phyloP scores from a whole-genome alignment of 2,113 vertebrate species.

The Actinemys pallida region DNA sequence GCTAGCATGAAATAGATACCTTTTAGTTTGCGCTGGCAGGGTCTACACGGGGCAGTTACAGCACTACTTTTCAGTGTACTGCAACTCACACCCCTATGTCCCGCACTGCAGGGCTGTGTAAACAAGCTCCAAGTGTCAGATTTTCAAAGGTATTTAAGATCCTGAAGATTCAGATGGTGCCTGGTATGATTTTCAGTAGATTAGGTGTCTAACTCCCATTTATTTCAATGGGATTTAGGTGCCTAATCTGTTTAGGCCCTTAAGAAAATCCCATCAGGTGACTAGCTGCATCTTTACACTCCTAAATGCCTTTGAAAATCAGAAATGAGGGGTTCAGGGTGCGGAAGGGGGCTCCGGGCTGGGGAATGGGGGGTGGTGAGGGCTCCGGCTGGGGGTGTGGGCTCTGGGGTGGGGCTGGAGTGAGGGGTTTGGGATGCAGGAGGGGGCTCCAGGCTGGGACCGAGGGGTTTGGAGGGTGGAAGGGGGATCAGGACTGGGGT shows the following conservation, averaged over 20 bases:
- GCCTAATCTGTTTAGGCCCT: neutral
- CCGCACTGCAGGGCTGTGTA: neutral
- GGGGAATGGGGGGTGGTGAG: no score
- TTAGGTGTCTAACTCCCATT: neutral
- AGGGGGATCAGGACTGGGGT: no score
- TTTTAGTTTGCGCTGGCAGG: neutral
- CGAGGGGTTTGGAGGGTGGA: no score
- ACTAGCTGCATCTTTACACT: neutral
- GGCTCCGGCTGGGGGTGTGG: no score
- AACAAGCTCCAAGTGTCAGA: neutral
- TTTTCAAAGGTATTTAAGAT: neutral
- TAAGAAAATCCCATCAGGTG: neutral
- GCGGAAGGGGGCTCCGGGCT: no score
- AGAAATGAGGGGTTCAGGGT: no score
- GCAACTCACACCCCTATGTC: neutral
- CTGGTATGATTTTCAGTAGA: neutral
- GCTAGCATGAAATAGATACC: neutral
- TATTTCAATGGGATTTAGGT: neutral
- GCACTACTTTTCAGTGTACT: neutral
- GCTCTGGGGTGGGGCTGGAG: no score
- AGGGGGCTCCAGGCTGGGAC: no score
- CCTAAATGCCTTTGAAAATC: neutral
- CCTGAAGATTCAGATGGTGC: neutral
- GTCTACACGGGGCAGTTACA: no score
- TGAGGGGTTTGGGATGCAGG: no score